These are phyloP conservation scores for Lamellibrachia luymesi DNA, from an alignment of 1,140 invertebrate species.

Conservation along the genomic window DNA sequence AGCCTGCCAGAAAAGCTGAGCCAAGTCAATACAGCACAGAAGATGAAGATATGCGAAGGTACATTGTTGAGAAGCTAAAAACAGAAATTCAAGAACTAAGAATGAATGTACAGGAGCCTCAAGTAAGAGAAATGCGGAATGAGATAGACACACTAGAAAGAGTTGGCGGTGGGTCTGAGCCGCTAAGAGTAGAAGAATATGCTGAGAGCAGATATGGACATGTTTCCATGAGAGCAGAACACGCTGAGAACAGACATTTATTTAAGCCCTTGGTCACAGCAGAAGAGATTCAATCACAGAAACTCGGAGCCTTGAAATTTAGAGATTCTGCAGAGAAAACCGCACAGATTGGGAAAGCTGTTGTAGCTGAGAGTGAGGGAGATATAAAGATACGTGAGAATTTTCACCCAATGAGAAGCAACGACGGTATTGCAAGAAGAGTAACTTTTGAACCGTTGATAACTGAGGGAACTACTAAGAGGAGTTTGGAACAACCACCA, in stretches of 20 bases:
- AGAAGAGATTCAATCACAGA: not conserved
- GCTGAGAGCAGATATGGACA: not conserved
- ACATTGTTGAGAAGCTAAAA: not conserved
- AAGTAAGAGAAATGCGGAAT: not conserved
- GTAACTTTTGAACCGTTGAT: not conserved
- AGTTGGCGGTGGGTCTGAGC: not conserved
- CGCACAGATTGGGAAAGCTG: conserved; percentile 44
- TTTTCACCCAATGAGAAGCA: no score
- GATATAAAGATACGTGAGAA: not conserved
- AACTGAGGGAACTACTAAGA: not conserved
- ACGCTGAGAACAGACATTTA: not conserved
- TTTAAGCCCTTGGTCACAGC: not conserved
- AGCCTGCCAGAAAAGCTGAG: not conserved
- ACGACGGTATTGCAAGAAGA: no score
- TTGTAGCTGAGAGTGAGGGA: not conserved
- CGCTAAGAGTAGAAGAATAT: not conserved
- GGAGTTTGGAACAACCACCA: not conserved
- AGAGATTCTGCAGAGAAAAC: conserved; percentile 11
- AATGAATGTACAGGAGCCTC: not conserved
- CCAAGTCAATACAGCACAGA: not conserved
- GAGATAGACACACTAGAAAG: not conserved
- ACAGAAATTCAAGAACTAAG: not conserved
- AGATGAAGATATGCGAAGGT: not conserved
- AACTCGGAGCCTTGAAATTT: conserved; percentile 12
- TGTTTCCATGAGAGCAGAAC: not conserved